Evolutionary conservation across 2,797 vertebrate species (phyloP), one percentile per base, ranked within the genome.

Genomic region (Falco rusticolus): DNA sequence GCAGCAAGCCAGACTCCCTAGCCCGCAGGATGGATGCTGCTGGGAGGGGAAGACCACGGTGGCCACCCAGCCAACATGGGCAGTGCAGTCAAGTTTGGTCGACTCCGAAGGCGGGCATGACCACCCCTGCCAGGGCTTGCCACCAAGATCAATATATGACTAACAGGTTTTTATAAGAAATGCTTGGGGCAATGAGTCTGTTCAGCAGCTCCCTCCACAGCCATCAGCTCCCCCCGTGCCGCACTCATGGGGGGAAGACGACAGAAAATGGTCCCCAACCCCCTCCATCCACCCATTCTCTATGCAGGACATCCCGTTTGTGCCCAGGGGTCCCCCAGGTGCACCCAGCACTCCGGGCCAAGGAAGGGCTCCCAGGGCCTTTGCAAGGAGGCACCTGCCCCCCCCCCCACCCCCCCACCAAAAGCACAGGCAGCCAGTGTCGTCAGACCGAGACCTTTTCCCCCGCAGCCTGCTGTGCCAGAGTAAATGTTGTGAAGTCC

Each of bases 401-500:
- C 92, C 86, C 65, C 77, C 84, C 86, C 77, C 71, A 80, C 77
- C 71, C 88, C 80, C 88, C 76, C 16, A 4, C 65, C 18, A 1
- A 24, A 51, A 56, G 63, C 63, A 4, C 77, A 56, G 1, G 85
- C 84, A 93, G 93, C 61, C 78, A 34, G 82, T 59, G 77, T 45
- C 4, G 2, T 81, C 91, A 90, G 92, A 89, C 59, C 10, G 6
- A 93, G 90, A 89, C 93, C 85, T 88, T 90, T 89, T 48, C 78
- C 86, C 96, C 64, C 29, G 0, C 87, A 94, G 87, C 63, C 82
- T 66, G 41, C 60, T 1, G 26, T 93, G 94, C 96, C 96, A 97
- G 94, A 95, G 66, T 93, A 97, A 96, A 94, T 80, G 83, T 84
- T 94, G 77, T 74, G 82, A 85, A 93, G 93, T 82, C 84, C 95